These are phyloP conservation scores for Poeciliopsis occidentalis DNA, from an alignment of 2,113 vertebrate genomes.

Conservation along the genomic window DNA sequence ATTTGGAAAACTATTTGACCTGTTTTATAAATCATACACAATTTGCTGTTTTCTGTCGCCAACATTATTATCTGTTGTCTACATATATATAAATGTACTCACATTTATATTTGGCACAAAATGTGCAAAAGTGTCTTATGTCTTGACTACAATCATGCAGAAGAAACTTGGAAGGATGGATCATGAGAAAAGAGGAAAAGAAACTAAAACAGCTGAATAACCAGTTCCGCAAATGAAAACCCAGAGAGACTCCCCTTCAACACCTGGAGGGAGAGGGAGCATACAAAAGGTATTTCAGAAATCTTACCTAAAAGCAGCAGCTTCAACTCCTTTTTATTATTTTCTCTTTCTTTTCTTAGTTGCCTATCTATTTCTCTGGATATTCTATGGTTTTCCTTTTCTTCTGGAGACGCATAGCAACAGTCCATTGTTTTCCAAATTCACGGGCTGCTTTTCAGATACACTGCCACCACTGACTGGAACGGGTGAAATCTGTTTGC, in stretches of 20 bases:
- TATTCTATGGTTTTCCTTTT: slow-evolving; percentile 78
- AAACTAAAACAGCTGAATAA: neutral
- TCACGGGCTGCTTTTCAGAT: neutral
- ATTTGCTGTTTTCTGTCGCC: neutral
- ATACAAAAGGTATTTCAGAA: neutral
- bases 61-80: neutral
- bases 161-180: too few species aligned
- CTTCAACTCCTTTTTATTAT: slow-evolving; percentile 78
- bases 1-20: neutral
- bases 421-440: slow-evolving; percentile 76
- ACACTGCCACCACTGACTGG: neutral
- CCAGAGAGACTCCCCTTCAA: too few species aligned
- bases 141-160: neutral
- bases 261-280: neutral
- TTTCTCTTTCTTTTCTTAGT: slow-evolving; percentile 78
- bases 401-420: slow-evolving; percentile 77
- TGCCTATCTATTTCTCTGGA: slow-evolving; percentile 85
- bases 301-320: slow-evolving; percentile 86
- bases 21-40: neutral
- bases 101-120: neutral
- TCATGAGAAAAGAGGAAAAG: too few species aligned
- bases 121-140: neutral
- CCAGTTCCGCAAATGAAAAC: neutral
- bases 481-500: neutral
- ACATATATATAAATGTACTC: too few species aligned